Conservation (phyloP, 2,888 invertebrate species). For the Chrysolina oricalcia region DNA sequence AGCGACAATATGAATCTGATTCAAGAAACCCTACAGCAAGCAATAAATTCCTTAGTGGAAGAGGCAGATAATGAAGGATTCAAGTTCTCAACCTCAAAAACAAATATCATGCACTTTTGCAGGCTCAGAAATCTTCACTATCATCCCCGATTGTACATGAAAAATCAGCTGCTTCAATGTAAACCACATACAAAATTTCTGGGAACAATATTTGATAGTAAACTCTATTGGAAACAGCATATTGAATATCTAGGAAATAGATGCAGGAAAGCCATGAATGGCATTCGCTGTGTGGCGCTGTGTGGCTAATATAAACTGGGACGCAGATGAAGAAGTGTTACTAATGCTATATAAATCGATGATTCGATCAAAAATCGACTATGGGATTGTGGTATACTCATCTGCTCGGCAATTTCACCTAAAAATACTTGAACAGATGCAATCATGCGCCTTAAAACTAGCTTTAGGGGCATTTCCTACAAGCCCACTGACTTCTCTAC, state of each 20-base stretch:
- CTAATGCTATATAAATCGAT: no score
- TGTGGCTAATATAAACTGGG: no score
- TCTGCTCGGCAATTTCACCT: no score
- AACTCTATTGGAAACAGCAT: constrained; percentile 9
- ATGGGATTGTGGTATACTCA: no score
- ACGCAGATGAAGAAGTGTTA: no score
- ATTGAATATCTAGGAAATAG: background rate
- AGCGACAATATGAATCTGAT: background rate
- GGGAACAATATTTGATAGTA: constrained; percentile 15
- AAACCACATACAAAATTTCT: constrained; percentile 4
- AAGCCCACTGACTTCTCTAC: no score
- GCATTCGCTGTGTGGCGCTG: no score
- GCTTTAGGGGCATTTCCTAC: no score
- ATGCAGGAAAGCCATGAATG: constrained; percentile 5
- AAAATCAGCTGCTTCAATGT: background rate
- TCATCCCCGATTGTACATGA: background rate
- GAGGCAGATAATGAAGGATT: background rate
- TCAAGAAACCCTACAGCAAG: background rate
- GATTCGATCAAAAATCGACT: no score
- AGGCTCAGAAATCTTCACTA: background rate
- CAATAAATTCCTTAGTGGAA: background rate
- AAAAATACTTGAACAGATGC: no score
- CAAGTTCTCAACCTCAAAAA: constrained; percentile 9
- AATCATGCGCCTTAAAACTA: no score
- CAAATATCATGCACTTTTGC: constrained; percentile 21